Evolutionary conservation across 1,140 invertebrate species (phyloP).

Genomic region (Caenorhabditis tropicalis): DNA sequence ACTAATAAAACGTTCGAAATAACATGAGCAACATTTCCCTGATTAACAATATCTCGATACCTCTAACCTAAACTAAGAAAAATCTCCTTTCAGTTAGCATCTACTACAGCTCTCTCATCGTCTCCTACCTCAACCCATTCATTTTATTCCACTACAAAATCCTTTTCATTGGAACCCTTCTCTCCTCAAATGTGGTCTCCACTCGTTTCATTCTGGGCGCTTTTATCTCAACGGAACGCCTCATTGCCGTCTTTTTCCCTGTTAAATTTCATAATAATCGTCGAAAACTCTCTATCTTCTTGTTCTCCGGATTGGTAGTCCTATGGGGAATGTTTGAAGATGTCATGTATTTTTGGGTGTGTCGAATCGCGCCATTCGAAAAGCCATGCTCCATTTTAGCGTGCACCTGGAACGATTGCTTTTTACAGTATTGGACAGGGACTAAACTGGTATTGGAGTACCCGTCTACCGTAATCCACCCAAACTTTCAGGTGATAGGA

Average conservation of each 20-base stretch:
- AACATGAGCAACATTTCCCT: too few species aligned
- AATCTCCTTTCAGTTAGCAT: not conserved
- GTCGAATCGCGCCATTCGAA: not conserved
- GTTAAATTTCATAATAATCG: slow-evolving; percentile 9
- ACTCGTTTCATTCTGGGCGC: not conserved
- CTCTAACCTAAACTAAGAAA: too few species aligned
- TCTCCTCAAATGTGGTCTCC: not conserved
- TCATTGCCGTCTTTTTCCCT: not conserved
- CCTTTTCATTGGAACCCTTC: not conserved
- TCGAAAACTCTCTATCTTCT: not conserved
- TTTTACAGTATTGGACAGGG: not conserved
- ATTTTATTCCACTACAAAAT: not conserved
- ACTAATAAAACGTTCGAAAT: too few species aligned
- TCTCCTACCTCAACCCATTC: not conserved
- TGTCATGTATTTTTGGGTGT: slow-evolving; percentile 11
- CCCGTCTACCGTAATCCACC: too few species aligned
- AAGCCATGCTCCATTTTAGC: not conserved
- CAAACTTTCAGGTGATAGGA: not conserved
- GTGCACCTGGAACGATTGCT: slow-evolving; percentile 15
- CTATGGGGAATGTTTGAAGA: slow-evolving; percentile 7
- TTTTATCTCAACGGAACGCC: not conserved
- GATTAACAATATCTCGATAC: too few species aligned
- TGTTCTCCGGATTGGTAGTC: not conserved
- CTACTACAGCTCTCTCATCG: not conserved
- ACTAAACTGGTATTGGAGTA: not conserved